phyloP scores from a whole-genome alignment of 2,888 invertebrate species.

The Agonum fuliginosum region DNA sequence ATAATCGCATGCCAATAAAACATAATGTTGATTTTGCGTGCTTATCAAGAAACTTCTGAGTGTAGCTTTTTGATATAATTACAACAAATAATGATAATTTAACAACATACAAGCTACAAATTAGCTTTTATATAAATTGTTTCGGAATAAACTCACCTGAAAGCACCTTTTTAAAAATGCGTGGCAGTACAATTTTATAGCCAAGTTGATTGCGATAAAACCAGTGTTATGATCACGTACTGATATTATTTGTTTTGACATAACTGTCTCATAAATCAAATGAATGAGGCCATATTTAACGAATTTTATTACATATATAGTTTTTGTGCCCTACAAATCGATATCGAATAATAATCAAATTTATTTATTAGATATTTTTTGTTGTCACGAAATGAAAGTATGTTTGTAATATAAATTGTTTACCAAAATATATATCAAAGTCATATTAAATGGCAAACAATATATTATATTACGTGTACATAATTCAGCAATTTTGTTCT shows the following conservation, averaged over 20 bases:
- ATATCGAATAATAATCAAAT: neutral
- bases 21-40: neutral
- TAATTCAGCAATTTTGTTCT: neutral
- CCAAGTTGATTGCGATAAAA: neutral
- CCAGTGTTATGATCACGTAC: neutral
- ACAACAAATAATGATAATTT: neutral
- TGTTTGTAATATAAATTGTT: neutral
- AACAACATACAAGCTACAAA: neutral
- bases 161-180: too few species aligned
- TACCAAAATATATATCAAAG: neutral
- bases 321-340: neutral
- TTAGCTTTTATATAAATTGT: too few species aligned
- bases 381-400: neutral
- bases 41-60: neutral
- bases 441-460: neutral
- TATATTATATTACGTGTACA: neutral
- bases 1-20: neutral
- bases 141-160: too few species aligned
- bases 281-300: neutral
- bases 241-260: neutral
- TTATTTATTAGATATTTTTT: neutral
- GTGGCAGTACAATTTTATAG: too few species aligned
- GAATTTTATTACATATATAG: slow-evolving; percentile 2
- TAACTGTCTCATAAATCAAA: neutral
- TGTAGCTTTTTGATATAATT: neutral